Conservation (phyloP, 2,888 invertebrate genomes). For the Geotrupes spiniger region DNA sequence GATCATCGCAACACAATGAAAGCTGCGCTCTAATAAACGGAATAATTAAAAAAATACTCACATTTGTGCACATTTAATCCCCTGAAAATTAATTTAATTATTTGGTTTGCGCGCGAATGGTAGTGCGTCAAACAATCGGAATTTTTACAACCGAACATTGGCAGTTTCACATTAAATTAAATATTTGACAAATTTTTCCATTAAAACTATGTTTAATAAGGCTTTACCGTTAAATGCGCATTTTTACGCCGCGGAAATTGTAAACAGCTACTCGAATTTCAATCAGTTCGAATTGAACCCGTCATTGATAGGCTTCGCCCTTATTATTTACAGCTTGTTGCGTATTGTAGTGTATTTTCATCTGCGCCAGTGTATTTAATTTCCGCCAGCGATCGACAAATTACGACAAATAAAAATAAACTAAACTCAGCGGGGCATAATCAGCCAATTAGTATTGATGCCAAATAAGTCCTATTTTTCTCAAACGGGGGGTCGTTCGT, state of each 20-base stretch:
- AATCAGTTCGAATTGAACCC: not conserved
- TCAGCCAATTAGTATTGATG: constrained; percentile 30
- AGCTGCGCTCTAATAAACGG: too few species aligned
- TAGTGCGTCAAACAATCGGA: too few species aligned
- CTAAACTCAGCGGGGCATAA: constrained; percentile 18
- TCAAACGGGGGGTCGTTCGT: not conserved
- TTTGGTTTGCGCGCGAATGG: too few species aligned
- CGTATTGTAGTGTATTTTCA: constrained; percentile 9
- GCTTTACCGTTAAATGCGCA: not conserved
- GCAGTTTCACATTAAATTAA: too few species aligned
- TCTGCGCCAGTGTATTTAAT: constrained; percentile 12
- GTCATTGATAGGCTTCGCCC: constrained; percentile 16
- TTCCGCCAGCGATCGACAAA: constrained; percentile 20
- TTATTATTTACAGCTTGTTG: constrained; percentile 19
- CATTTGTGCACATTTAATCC: too few species aligned
- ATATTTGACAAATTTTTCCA: too few species aligned
- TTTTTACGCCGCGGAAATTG: constrained; percentile 1
- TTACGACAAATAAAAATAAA: constrained; percentile 19
- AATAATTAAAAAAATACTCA: too few species aligned
- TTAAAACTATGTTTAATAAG: too few species aligned
- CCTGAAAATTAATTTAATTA: too few species aligned
- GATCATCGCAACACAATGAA: too few species aligned
- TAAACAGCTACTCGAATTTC: not conserved
- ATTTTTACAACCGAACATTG: too few species aligned
- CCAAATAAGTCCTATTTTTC: constrained; percentile 9